Conservation (phyloP, 2,113 vertebrate species). For the Tragelaphus scriptus region DNA sequence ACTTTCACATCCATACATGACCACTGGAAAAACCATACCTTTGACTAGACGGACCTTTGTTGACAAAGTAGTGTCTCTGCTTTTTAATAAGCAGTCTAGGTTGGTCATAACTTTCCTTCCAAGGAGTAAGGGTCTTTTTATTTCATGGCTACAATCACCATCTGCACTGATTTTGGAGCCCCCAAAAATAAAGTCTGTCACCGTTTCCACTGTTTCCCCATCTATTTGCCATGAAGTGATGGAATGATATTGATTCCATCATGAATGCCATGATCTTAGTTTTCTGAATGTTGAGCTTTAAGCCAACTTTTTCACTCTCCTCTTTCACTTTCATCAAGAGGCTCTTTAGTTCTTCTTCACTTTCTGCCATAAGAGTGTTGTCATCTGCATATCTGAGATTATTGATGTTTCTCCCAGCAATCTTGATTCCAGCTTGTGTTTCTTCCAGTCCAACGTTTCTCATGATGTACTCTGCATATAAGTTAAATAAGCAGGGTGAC, state of each 20-base stretch:
- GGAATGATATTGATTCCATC: not conserved
- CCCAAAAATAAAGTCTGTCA: accelerated
- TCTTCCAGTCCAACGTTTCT: accelerated
- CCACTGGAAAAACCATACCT: not conserved
- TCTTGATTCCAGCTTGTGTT: not conserved
- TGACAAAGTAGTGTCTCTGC: not conserved
- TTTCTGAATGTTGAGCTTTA: not conserved
- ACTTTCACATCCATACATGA: not conserved
- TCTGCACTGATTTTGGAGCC: not conserved
- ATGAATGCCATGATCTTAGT: not conserved
- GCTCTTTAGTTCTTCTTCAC: not conserved
- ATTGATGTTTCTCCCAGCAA: not conserved
- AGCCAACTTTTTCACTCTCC: not conserved
- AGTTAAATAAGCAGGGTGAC: not conserved
- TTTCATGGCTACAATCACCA: not conserved
- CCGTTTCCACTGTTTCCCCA: not conserved
- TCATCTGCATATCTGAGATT: not conserved
- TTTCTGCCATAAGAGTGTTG: not conserved
- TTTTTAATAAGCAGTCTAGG: not conserved
- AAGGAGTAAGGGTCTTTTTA: accelerated
- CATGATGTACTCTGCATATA: not conserved
- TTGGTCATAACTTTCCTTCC: not conserved
- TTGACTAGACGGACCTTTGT: not conserved
- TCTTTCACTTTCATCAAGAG: not conserved
- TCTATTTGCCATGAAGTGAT: not conserved